Evolutionary conservation across 2,113 vertebrate genomes (phyloP), one percentile per base, ranked within the genome.

Genomic region (Willisornis vidua): DNA sequence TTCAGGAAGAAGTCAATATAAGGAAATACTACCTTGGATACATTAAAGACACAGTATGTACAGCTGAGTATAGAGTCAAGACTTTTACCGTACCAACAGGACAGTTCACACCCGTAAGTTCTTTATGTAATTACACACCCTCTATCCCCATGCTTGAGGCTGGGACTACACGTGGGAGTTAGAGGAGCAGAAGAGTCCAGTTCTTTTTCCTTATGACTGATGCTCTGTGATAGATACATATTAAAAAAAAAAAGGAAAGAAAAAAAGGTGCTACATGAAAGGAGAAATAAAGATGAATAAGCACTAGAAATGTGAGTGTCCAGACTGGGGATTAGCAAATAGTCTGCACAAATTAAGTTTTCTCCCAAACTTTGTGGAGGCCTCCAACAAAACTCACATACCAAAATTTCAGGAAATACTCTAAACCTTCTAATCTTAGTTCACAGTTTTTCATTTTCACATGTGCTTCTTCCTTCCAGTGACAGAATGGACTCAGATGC

Each of bases 241-340:
- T 52, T 52, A 14, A 52, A 52, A 52, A 52, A 52, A 14, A 51
- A 41, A 4, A 62, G 75, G 9, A 35, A 61, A 7, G 19, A 9
- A 70, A 74, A 48, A 86, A 54, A 23, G 2, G 2, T 48, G 22
- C 35, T 55, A 73, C 18, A 54, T 66, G 37, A 77, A 89, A 94
- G 51, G 78, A 80, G 51, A 95, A 79, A 72, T 61, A 67, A 66
- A 87, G 74, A 89, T 89, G 67, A 94, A 85, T 35, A 83, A 26
- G 63, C 52, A 85, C 24, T 55, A 52, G 63, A 90, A 93, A 88
- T 70, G 22, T 66, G 45, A 87, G 37, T 39, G 72, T 94, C 94
- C 88, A 94, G 82, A 93, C 71, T 25, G 48, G 43, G 65, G 86
- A 95, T 96, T 96, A 93, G 76, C 43, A 67, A 87, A 57, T 4